Percentiles rank a stretch among this genome's conserved stretches.
Conservation (phyloP, 2,888 invertebrate species). For the Acleris sparsana region DNA sequence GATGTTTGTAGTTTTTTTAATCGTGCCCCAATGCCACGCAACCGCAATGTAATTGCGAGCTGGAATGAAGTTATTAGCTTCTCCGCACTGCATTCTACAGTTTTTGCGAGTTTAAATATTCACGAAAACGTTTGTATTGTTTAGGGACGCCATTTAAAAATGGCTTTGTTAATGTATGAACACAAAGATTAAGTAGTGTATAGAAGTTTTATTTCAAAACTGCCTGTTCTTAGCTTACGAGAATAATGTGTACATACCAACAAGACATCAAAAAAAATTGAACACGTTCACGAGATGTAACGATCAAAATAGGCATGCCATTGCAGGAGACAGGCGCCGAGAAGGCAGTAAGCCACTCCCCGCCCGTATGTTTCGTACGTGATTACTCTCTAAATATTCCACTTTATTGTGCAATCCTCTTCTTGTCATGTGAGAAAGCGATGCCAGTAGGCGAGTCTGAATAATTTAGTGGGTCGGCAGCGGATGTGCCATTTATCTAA, state of each 20-base stretch:
- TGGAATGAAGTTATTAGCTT: slow-evolving; percentile 67
- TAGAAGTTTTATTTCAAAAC: slow-evolving; percentile 6
- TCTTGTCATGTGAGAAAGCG: slow-evolving; percentile 71
- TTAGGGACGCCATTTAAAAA: neutral
- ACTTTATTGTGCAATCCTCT: slow-evolving; percentile 76
- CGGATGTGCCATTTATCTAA: slow-evolving; percentile 78
- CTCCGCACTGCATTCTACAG: slow-evolving; percentile 42
- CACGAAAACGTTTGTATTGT: slow-evolving; percentile 9
- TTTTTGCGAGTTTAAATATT: slow-evolving; percentile 22
- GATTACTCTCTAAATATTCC: slow-evolving; percentile 79
- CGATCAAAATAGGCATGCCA: slow-evolving; percentile 58
- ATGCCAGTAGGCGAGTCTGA: slow-evolving; percentile 64
- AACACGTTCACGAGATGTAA: slow-evolving; percentile 44
- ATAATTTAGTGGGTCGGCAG: slow-evolving; percentile 71
- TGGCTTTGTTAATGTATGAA: neutral
- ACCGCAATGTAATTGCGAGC: slow-evolving; percentile 67
- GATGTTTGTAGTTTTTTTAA: slow-evolving; percentile 66
- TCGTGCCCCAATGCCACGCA: slow-evolving; percentile 59
- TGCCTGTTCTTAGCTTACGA: neutral
- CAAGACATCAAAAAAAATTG: slow-evolving; percentile 9
- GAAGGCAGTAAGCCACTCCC: slow-evolving; percentile 54
- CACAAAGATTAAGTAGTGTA: neutral
- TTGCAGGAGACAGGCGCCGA: slow-evolving; percentile 48
- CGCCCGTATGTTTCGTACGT: slow-evolving; percentile 64
- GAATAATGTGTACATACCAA: neutral